phyloP scores from a whole-genome alignment of 2,797 vertebrate species.

The Enteromius mattozi region DNA sequence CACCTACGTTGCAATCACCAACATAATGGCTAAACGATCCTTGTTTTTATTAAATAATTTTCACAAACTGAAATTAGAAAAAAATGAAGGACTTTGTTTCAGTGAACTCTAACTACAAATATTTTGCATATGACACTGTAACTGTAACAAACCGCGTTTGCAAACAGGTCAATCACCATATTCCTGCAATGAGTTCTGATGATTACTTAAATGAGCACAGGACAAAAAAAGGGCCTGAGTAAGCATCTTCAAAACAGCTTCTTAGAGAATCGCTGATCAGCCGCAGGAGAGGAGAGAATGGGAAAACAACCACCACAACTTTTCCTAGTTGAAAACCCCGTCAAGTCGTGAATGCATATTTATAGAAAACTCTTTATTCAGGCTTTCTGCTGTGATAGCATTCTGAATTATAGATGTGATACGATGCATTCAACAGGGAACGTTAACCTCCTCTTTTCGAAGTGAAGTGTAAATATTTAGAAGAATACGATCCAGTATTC shows the following conservation, averaged over 20 bases:
- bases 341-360: constrained; percentile 36
- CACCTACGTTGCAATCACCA: neutral
- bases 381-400: constrained; percentile 39
- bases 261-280: constrained; percentile 53
- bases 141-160: constrained; percentile 5
- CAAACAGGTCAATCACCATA: constrained; percentile 23
- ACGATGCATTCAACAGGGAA: constrained; percentile 28
- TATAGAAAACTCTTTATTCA: constrained; percentile 38
- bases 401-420: constrained; percentile 46
- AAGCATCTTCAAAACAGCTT: constrained; percentile 51
- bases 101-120: constrained; percentile 1
- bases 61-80: neutral
- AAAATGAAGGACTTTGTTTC: neutral
- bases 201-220: neutral
- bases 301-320: constrained; percentile 22
- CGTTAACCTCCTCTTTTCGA: constrained; percentile 26
- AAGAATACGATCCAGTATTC: constrained; percentile 15
- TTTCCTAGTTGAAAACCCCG: constrained; percentile 17
- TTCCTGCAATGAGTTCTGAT: neutral
- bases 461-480: constrained; percentile 48
- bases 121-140: constrained; percentile 7
- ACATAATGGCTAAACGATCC: neutral
- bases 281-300: neutral
- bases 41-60: neutral
- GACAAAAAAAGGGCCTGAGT: constrained; percentile 7